Percentiles rank a stretch among this genome's conserved stretches.
Conservation (phyloP, 2,888 invertebrate species). For the Chaitophorus viminalis region DNA sequence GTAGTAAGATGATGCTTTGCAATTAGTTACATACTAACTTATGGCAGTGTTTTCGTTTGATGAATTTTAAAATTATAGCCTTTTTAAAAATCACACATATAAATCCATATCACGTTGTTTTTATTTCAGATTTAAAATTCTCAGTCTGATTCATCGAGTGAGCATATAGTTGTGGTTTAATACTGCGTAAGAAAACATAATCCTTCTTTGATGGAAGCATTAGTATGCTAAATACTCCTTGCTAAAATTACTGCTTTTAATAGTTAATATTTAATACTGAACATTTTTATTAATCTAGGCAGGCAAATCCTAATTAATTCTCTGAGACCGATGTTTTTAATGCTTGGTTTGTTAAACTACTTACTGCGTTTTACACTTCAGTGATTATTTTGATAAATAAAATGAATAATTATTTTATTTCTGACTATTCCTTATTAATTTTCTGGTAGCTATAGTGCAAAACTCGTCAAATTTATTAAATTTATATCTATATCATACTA, state of each 20-base stretch:
- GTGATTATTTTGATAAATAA: neutral
- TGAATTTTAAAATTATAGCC: neutral
- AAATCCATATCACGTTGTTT: slow-evolving; percentile 22
- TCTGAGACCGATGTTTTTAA: neutral
- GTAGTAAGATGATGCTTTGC: too few relatives aligned
- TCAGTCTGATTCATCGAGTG: neutral
- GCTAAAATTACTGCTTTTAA: slow-evolving; percentile 21
- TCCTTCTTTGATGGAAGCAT: neutral
- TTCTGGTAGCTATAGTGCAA: neutral
- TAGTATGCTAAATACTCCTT: neutral
- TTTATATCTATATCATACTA: neutral
- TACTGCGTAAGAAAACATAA: slow-evolving; percentile 35
- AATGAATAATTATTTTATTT: slow-evolving; percentile 21
- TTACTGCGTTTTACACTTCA: neutral
- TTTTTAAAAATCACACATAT: slow-evolving; percentile 16
- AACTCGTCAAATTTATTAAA: slow-evolving; percentile 7
- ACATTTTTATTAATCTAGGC: slow-evolving; percentile 16
- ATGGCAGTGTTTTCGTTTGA: too few relatives aligned
- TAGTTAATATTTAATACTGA: neutral
- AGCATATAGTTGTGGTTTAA: neutral
- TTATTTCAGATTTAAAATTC: slow-evolving; percentile 20
- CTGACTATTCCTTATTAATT: neutral
- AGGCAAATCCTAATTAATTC: slow-evolving; percentile 6
- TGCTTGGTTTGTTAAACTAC: slow-evolving; percentile 7
- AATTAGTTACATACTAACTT: too few relatives aligned